Base-by-base conservation (phyloP, 2,113 vertebrate species). In the Sarotherodon lohbergeri region DNA sequence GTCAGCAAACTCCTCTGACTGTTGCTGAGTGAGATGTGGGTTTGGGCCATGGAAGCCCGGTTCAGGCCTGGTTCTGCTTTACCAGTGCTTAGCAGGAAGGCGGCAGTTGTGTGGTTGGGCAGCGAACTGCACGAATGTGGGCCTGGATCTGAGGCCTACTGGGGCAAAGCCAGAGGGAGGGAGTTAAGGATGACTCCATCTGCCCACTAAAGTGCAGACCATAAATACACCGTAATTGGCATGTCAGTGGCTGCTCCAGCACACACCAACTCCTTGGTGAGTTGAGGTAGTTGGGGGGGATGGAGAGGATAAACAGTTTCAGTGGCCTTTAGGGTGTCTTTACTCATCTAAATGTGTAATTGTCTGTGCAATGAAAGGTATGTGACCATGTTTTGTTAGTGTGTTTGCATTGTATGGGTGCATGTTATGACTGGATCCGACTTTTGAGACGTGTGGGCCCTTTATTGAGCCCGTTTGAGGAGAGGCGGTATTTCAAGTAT, bases 211-310 rank as follows among this genome's bases (percentile, higher is more conserved):
- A 32, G 46, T 32, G 73, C 46, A 52, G 46, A 52, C 73, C 73
- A 78, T 91, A 95, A 94, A 93, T 84, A 91, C 82, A 54, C 80
- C 88, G 85, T 94, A 95, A 96, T 92, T 91, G 90, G 87, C 85
- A 76, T 83, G 80, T 80, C 90, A 27, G 81, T 91, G 88, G 94
- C 90, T 92, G 89, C 82, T 91, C 87, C 86, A 85, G 86, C 90
- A 86, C 24, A 81, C 81, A 86, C 71, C 81, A 89, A 90, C 87
- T 88, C 88, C 82, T 85, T 32, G 14, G 61, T 84, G 87, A 86
- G 86, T 88, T 88, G 89, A 91, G 80, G 88, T 17, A 81, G 46
- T 22, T 80, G 82, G 88, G 90, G 91, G 93, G 32, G 59, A 36
- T 68, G 34, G 63, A 68, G 63, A 68, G 91, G 92, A 87, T 93